These are phyloP conservation scores for Frieseomelitta varia DNA, from an alignment of 1,140 invertebrate genomes.

Conservation along the genomic window DNA sequence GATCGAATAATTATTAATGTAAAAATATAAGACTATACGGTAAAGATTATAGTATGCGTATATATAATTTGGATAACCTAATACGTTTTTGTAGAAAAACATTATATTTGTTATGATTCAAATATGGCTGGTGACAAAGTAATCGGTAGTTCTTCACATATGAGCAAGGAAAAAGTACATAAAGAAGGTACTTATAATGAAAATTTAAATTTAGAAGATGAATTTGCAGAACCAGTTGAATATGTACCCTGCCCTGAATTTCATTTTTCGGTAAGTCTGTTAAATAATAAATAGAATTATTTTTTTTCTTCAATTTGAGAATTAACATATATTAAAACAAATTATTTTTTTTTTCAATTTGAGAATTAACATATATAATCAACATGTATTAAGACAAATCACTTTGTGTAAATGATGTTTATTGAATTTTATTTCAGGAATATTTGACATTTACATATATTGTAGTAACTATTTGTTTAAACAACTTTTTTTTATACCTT, in stretches of 20 bases:
- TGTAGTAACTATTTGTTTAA: not conserved
- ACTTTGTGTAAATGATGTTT: not conserved
- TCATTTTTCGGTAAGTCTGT: conserved; percentile 75
- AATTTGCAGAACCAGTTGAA: conserved; percentile 66
- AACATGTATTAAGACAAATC: not conserved
- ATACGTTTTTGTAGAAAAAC: not conserved
- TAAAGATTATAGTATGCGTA: not conserved
- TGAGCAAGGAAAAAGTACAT: conserved; percentile 70
- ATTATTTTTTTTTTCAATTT: not conserved
- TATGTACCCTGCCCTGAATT: conserved; percentile 75
- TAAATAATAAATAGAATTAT: not conserved
- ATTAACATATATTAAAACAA: not conserved
- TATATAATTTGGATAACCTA: not conserved
- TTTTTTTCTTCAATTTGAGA: not conserved
- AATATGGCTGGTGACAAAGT: conserved; percentile 78
- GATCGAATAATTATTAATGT: not conserved
- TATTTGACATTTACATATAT: not conserved
- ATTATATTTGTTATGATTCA: conserved; percentile 19
- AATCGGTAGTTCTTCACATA: conserved; percentile 66
- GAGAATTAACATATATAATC: not conserved
- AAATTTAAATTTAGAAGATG: conserved; percentile 70
- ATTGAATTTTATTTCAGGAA: not conserved
- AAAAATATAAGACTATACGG: not conserved
- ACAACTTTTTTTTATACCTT: not conserved
- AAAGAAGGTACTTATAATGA: conserved; percentile 70